Evolutionary conservation across 2,888 invertebrate genomes (phyloP).

Genomic region (Dryococelus australis): DNA sequence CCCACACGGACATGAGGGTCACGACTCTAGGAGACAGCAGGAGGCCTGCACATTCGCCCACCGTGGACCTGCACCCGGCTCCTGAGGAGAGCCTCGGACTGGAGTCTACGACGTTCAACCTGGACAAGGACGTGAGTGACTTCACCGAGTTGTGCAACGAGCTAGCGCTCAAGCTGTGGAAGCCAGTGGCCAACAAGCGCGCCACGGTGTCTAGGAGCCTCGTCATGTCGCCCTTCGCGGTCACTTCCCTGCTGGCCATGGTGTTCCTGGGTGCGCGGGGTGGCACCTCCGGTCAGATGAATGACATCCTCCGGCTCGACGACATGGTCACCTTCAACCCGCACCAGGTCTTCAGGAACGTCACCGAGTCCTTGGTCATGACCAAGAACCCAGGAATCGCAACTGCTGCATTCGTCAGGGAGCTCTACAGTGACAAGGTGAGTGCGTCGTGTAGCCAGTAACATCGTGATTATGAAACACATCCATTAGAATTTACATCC

Average conservation of each 20-base stretch:
- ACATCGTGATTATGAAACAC: too few species aligned
- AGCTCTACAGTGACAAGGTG: constrained; percentile 80
- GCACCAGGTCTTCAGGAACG: constrained; percentile 84
- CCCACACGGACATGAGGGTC: background rate
- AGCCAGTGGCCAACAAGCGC: constrained; percentile 69
- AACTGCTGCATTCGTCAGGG: constrained; percentile 80
- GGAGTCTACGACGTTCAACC: constrained; percentile 75
- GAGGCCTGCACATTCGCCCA: background rate
- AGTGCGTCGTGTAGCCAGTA: constrained; percentile 26
- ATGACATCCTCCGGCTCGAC: constrained; percentile 82
- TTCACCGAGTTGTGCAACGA: constrained; percentile 86
- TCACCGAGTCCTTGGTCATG: constrained; percentile 80
- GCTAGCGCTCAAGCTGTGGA: constrained; percentile 84
- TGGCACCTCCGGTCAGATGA: constrained; percentile 89
- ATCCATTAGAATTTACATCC: too few species aligned
- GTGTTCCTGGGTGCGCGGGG: constrained; percentile 87
- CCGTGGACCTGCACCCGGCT: constrained; percentile 64
- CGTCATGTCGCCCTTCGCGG: constrained; percentile 83
- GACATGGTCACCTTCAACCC: constrained; percentile 92
- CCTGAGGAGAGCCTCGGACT: constrained; percentile 71
- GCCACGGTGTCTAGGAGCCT: constrained; percentile 77
- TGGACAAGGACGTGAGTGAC: constrained; percentile 78
- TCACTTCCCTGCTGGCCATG: constrained; percentile 88
- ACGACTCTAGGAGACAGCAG: background rate
- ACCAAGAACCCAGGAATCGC: constrained; percentile 75